phyloP scores from a whole-genome alignment of 2,888 invertebrate species.

The Orthosia cruda region DNA sequence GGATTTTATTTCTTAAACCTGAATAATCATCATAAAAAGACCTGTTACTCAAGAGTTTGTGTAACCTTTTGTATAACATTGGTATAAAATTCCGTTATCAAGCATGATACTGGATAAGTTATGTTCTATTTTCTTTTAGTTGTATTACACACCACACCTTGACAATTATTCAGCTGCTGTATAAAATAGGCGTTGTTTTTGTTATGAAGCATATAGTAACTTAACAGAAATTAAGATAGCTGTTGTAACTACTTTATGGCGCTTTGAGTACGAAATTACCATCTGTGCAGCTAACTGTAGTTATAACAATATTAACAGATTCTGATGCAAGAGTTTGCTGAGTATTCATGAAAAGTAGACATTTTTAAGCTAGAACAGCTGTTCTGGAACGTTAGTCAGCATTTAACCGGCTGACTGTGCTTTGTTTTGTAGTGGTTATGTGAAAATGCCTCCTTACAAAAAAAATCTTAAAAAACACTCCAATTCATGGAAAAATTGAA shows the following conservation, averaged over 20 bases:
- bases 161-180: conserved; percentile 11
- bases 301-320: conserved; percentile 2
- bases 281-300: conserved; percentile 3
- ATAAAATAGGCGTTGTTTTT: not conserved
- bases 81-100: conserved; percentile 12
- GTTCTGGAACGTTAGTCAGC: conserved; percentile 1
- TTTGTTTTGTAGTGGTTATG: too few relatives aligned
- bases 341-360: conserved; percentile 4
- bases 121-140: not conserved
- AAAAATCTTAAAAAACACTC: too few relatives aligned
- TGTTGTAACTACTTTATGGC: conserved; percentile 1
- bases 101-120: conserved; percentile 7
- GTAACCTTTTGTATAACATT: conserved; percentile 9
- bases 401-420: too few relatives aligned
- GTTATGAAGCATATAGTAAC: conserved; percentile 18
- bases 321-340: conserved; percentile 8
- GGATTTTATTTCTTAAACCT: conserved; percentile 5
- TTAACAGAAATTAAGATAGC: conserved; percentile 4
- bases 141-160: conserved; percentile 10
- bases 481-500: too few relatives aligned
- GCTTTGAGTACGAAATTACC: conserved; percentile 7
- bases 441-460: too few relatives aligned
- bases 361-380: conserved; percentile 3
- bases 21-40: conserved; percentile 1
- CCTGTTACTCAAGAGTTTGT: conserved; percentile 10